Conservation (phyloP, 2,888 invertebrate genomes). For the Cenopis cana region DNA sequence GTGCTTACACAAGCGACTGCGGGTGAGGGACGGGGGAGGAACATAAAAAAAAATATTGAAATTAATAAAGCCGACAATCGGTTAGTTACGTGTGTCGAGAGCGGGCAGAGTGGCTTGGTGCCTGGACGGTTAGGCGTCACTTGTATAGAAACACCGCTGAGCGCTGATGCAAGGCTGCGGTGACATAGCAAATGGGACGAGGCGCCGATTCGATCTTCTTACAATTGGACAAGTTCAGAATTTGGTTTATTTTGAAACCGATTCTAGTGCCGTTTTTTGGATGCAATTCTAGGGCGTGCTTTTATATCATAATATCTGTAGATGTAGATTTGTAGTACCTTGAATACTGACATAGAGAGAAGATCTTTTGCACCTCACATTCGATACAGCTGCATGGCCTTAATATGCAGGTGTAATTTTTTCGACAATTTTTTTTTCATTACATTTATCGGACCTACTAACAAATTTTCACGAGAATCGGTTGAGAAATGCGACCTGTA, state of each 20-base stretch:
- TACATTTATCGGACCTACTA: too few relatives aligned
- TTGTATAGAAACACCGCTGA: background rate
- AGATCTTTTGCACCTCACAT: too few relatives aligned
- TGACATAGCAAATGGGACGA: background rate
- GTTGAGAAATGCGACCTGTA: too few relatives aligned
- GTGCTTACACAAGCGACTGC: conserved; percentile 60
- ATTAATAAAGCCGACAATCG: conserved; percentile 65
- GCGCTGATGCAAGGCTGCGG: background rate
- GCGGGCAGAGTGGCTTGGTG: conserved; percentile 8
- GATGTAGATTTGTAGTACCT: too few relatives aligned
- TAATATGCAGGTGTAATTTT: too few relatives aligned
- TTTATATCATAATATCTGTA: too few relatives aligned
- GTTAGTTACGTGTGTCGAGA: conserved; percentile 43
- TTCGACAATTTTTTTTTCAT: too few relatives aligned
- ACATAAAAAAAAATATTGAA: conserved; percentile 63
- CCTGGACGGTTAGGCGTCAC: background rate
- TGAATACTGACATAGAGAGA: too few relatives aligned
- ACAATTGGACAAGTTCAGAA: background rate
- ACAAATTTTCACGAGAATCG: too few relatives aligned
- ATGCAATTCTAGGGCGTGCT: too few relatives aligned
- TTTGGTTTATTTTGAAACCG: background rate
- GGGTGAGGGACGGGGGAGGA: conserved; percentile 47
- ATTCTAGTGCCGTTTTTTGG: too few relatives aligned
- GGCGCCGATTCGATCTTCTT: background rate
- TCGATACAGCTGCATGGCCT: too few relatives aligned